Percentiles rank a stretch among this genome's conserved stretches.
Conservation (phyloP, 2,797 vertebrate species). For the Acropternis orthonyx region DNA sequence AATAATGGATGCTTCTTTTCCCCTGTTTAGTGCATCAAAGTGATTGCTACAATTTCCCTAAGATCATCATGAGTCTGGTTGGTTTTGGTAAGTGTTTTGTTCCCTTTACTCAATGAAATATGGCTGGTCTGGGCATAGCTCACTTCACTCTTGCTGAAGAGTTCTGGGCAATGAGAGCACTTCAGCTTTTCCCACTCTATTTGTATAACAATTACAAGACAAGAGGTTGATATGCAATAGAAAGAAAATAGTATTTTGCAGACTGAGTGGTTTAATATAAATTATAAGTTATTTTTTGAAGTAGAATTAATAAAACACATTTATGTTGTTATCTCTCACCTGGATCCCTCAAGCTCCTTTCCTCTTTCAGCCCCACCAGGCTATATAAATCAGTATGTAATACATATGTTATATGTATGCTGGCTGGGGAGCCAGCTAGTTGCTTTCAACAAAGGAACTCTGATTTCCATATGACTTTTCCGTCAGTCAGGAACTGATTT, state of each 20-base stretch:
- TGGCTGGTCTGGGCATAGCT: not conserved
- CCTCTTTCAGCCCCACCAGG: not conserved
- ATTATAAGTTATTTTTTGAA: not conserved
- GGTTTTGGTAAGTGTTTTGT: not conserved
- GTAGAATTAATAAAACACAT: fast-evolving
- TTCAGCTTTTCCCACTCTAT: not conserved
- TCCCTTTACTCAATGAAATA: not conserved
- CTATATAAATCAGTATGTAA: not conserved
- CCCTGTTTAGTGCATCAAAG: not conserved
- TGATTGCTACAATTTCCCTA: not conserved
- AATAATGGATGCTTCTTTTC: not conserved
- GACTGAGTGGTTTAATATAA: not conserved
- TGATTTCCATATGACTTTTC: not conserved
- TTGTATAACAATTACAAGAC: not conserved
- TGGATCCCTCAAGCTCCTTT: not conserved
- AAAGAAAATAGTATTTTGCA: not conserved
- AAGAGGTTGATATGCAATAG: not conserved
- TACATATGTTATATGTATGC: fast-evolving
- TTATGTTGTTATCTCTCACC: not conserved
- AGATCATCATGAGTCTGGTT: not conserved
- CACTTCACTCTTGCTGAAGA: not conserved
- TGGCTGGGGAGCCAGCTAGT: not conserved
- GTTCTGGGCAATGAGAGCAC: not conserved
- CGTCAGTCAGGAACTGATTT: not conserved
- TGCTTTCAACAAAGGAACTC: not conserved